Evolutionary conservation across 2,888 invertebrate genomes (phyloP).

Genomic region (Odontocerum albicorne): DNA sequence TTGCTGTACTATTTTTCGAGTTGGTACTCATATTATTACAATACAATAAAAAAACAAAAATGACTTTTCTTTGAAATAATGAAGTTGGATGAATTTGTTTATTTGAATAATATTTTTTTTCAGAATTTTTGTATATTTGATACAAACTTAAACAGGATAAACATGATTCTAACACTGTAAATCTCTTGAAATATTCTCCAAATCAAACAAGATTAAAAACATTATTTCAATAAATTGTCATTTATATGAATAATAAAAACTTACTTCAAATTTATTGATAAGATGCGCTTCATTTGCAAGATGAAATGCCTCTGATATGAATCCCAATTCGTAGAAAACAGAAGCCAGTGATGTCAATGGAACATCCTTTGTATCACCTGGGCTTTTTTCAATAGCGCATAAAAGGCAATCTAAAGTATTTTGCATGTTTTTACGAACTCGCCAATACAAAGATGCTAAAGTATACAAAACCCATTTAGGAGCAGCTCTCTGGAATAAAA

Average conservation of each 20-base stretch:
- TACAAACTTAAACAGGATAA: too few species aligned
- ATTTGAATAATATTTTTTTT: too few species aligned
- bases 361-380: slow-evolving; percentile 63
- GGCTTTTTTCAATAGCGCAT: slow-evolving; percentile 60
- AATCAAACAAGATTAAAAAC: too few species aligned
- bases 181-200: too few species aligned
- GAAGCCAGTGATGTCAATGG: slow-evolving; percentile 71
- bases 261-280: slow-evolving; percentile 65
- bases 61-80: too few species aligned
- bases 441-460: slow-evolving; percentile 77
- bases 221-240: too few species aligned
- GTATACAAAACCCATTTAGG: slow-evolving; percentile 75
- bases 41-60: too few species aligned
- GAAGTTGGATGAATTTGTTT: too few species aligned
- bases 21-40: too few species aligned
- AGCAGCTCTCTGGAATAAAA: slow-evolving; percentile 61
- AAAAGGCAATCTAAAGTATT: slow-evolving; percentile 73
- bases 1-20: too few species aligned
- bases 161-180: too few species aligned
- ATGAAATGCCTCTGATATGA: slow-evolving; percentile 64
- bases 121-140: too few species aligned
- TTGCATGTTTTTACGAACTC: slow-evolving; percentile 66
- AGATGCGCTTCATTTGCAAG: slow-evolving; percentile 64
- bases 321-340: slow-evolving; percentile 65
- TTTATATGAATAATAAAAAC: slow-evolving; percentile 2